Conservation (phyloP, 2,888 invertebrate genomes). For the Drosophila diplacantha region DNA sequence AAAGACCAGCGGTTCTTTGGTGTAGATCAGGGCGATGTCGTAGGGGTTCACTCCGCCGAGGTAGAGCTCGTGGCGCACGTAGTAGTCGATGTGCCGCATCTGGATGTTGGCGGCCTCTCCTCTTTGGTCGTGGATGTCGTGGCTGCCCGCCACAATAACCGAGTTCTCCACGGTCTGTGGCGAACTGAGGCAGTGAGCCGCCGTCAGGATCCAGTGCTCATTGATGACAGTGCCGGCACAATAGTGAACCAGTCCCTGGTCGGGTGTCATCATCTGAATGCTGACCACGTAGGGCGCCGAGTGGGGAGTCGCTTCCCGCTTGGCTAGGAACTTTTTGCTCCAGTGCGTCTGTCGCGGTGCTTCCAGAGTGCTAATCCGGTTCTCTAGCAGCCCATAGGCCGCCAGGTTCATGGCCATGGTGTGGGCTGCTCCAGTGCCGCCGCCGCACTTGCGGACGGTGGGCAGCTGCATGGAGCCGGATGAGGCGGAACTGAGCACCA, state of each 20-base stretch:
- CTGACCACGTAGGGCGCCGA: conserved; percentile 76
- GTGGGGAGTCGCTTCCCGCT: conserved; percentile 73
- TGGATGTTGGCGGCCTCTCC: conserved; percentile 63
- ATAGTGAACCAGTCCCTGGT: conserved; percentile 70
- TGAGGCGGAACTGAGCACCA: conserved; percentile 59
- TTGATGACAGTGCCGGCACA: conserved; percentile 76
- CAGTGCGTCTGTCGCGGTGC: conserved; percentile 60
- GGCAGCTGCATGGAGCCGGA: conserved; percentile 54
- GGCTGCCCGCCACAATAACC: conserved; percentile 74
- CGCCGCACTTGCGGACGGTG: conserved; percentile 51
- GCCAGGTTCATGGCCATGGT: conserved; percentile 59
- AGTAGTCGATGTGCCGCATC: conserved; percentile 73
- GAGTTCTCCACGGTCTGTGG: conserved; percentile 67
- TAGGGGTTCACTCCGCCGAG: conserved; percentile 76
- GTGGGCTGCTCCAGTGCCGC: conserved; percentile 28
- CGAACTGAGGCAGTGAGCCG: conserved; percentile 75
- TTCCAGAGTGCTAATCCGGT: conserved; percentile 61
- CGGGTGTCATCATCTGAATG: conserved; percentile 71
- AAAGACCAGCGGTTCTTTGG: conserved; percentile 68
- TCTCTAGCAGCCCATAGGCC: conserved; percentile 61
- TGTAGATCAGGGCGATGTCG: conserved; percentile 76
- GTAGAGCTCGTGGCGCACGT: conserved; percentile 72
- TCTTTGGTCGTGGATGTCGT: conserved; percentile 67
- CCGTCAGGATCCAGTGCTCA: conserved; percentile 76
- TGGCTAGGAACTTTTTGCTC: conserved; percentile 72